Evolutionary conservation across 2,888 invertebrate species (phyloP), one percentile per base, ranked within the genome.

Genomic region (Lapara coniferarum): DNA sequence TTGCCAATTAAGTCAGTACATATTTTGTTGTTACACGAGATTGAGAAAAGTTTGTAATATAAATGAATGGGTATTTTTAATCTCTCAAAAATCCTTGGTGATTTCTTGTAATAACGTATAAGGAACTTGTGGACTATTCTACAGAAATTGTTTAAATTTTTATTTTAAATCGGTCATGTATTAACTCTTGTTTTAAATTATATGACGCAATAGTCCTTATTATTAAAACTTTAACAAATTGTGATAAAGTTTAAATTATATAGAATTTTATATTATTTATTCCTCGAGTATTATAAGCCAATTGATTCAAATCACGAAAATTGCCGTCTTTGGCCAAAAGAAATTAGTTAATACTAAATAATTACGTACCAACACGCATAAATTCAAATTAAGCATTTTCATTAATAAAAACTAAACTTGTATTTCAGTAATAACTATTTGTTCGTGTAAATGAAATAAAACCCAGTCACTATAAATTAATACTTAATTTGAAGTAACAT

Each of bases 251-350:
- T 30, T 10, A 56, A 56, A 56, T 25, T 25, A 25, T 25, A 56
- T 56, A 37, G 8, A 37, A 56, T 13, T 56, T 56, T 10, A 56
- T 25, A 25, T 56, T 13, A 56, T 25, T 56, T 13, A 12, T 46
- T 12, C 13, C 3, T 10, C 16, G n/a, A 46, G 16, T 46, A 63
- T 46, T 63, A 46, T 16, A 63, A 63, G n/a, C 12, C 63, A 63
- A 63, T 49, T 63, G 63, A 63, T 63, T 49, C 19, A 19, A 6
- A 16, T 16, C 63, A 63, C 63, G 63, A 63, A 63, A 63, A 46
- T 44, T 16, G 16, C 59, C 12, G 46, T 16, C 19, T 63, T 0
- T 46, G 13, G 46, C n/a, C 49, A 63, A 63, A 57, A 57, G 6
- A 30, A 63, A 49, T 49, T 63, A 19, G 46, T 49, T 63, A 49